Percentiles rank a stretch among this genome's conserved stretches.
phyloP scores from a whole-genome alignment of 2,888 invertebrate genomes.

The Aspidiotus destructor region DNA sequence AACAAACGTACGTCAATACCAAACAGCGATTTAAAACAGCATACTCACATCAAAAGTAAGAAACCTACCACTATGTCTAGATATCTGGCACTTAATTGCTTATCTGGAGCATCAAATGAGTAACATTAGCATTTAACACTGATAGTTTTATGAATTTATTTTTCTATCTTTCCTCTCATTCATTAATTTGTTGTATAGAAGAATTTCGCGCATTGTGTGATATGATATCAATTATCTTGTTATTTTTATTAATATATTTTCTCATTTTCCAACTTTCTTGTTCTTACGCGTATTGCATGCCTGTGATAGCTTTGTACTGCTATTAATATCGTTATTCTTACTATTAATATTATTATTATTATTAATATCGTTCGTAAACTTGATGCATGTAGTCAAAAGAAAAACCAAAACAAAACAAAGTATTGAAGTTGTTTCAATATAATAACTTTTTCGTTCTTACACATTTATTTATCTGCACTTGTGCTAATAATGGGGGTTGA shows the following conservation, averaged over 20 bases:
- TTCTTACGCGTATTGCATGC: too few species aligned
- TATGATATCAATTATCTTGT: background rate
- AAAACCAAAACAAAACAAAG: too few species aligned
- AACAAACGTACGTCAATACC: slow-evolving; percentile 21
- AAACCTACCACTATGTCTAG: slow-evolving; percentile 27
- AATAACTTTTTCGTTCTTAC: too few species aligned
- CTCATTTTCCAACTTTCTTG: too few species aligned
- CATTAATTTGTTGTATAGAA: background rate
- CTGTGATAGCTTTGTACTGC: too few species aligned
- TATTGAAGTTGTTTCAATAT: too few species aligned
- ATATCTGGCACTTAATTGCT: slow-evolving; percentile 32
- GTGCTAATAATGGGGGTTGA: too few species aligned
- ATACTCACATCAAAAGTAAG: slow-evolving; percentile 41
- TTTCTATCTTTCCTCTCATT: background rate
- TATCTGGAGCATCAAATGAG: slow-evolving; percentile 21
- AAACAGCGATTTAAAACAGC: slow-evolving; percentile 24
- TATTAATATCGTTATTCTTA: too few species aligned
- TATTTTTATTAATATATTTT: background rate
- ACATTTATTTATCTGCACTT: too few species aligned
- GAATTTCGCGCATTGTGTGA: background rate
- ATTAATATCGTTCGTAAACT: too few species aligned
- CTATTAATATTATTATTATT: too few species aligned
- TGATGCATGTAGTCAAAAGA: too few species aligned
- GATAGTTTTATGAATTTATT: background rate
- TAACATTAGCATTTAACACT: background rate